phyloP scores from a whole-genome alignment of 2,888 invertebrate species.

The Plusia festucae region DNA sequence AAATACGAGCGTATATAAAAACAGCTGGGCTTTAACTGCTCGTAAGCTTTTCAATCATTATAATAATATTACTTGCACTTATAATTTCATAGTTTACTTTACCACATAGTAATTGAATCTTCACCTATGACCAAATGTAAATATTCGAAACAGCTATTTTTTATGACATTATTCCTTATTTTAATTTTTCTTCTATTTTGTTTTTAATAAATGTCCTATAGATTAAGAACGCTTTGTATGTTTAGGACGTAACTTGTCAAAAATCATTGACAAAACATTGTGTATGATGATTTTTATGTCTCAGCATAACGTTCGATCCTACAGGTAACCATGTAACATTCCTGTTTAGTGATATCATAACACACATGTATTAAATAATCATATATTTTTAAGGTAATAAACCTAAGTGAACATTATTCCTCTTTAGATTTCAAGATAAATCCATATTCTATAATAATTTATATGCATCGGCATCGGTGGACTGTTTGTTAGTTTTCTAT shows the following conservation, averaged over 20 bases:
- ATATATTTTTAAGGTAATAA: conserved; percentile 14
- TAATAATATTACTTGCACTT: not conserved
- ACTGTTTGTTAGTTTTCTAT: not conserved
- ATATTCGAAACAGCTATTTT: not conserved
- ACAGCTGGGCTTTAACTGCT: too few relatives aligned
- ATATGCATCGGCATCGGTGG: not conserved
- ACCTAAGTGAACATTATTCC: conserved; percentile 42
- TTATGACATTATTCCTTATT: not conserved
- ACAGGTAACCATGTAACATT: conserved; percentile 5
- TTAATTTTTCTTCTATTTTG: not conserved
- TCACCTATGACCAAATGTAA: not conserved
- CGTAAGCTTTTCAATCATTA: not conserved
- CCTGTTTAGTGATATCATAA: conserved; percentile 1
- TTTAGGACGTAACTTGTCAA: not conserved
- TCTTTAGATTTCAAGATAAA: conserved; percentile 13
- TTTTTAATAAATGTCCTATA: not conserved
- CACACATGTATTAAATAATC: conserved; percentile 5
- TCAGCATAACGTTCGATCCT: not conserved
- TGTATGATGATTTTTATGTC: not conserved
- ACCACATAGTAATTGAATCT: not conserved
- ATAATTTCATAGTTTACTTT: not conserved
- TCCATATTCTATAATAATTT: not conserved
- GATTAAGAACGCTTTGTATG: conserved; percentile 5
- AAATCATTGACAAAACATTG: not conserved
- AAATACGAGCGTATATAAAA: too few relatives aligned